Evolutionary conservation across 2,797 vertebrate species (phyloP).

Genomic region (Falco biarmicus): DNA sequence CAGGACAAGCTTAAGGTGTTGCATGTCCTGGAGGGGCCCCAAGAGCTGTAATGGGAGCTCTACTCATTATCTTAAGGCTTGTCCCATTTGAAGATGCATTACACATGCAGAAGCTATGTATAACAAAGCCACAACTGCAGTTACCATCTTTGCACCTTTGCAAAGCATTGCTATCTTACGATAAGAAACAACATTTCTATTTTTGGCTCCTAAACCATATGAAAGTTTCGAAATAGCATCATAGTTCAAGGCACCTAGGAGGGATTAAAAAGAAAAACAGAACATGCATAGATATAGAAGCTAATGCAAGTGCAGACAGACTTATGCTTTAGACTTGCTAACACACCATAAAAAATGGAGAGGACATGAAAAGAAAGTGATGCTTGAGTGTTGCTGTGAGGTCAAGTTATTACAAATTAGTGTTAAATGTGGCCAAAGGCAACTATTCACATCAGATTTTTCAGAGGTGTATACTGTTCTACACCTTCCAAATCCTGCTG

Average conservation of each 20-base stretch:
- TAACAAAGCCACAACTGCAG: not conserved
- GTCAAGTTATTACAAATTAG: not conserved
- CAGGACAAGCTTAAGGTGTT: not conserved
- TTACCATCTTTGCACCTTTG: not conserved
- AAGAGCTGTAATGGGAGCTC: not conserved
- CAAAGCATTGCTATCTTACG: not conserved
- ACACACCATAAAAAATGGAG: not conserved
- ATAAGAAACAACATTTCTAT: constrained; percentile 12
- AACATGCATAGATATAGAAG: not conserved
- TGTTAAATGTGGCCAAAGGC: not conserved
- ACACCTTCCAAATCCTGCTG: constrained; percentile 28
- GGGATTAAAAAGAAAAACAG: not conserved
- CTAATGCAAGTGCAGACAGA: not conserved
- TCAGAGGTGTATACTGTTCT: not conserved
- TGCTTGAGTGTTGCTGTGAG: not conserved
- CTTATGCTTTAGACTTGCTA: not conserved
- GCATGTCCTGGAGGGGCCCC: not conserved
- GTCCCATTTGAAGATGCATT: not conserved
- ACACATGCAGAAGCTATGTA: not conserved
- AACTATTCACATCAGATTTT: not conserved
- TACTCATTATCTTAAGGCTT: not conserved
- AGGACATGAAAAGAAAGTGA: not conserved
- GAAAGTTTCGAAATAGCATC: constrained; percentile 21
- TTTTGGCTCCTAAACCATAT: not conserved
- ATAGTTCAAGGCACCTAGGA: not conserved